These are phyloP conservation scores for Melanotaenia duboulayi DNA, from an alignment of 2,113 vertebrate species.

Conservation along the genomic window DNA sequence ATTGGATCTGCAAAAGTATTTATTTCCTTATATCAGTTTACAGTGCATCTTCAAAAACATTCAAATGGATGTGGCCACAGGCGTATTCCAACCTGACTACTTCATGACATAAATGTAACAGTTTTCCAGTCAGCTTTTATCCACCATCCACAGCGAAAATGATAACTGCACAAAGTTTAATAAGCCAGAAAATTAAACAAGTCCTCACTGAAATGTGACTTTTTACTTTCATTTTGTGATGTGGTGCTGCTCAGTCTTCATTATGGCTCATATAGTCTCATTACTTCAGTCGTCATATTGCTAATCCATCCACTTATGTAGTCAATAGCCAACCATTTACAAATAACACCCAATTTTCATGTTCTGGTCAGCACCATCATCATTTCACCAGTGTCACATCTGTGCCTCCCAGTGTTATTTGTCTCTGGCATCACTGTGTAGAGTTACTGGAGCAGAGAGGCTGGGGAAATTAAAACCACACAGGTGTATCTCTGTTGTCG, in stretches of 20 bases:
- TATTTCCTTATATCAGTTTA: not conserved
- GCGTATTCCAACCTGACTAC: not conserved
- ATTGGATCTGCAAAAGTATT: not conserved
- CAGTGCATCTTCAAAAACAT: not conserved
- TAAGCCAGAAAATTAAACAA: slow-evolving; percentile 5
- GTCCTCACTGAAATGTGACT: not conserved
- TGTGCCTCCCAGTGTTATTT: slow-evolving; percentile 52
- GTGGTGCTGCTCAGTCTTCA: not conserved
- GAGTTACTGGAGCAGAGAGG: slow-evolving; percentile 37
- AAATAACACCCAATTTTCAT: slow-evolving; percentile 57
- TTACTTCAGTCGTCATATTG: slow-evolving; percentile 7
- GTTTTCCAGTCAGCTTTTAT: not conserved
- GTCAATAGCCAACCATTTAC: slow-evolving; percentile 45
- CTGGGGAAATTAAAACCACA: slow-evolving; percentile 45
- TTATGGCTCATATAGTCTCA: not conserved
- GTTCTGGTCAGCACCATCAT: slow-evolving; percentile 45
- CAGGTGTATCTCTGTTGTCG: slow-evolving; percentile 38
- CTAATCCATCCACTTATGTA: slow-evolving; percentile 60
- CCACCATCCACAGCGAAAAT: not conserved
- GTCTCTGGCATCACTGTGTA: slow-evolving; percentile 23
- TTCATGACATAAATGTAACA: not conserved
- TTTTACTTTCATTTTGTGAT: not conserved
- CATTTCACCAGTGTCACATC: slow-evolving; percentile 50
- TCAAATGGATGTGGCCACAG: not conserved
- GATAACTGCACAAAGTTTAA: not conserved